These are phyloP conservation scores for Parauchenoglanis punctatus DNA, from an alignment of 2,797 vertebrate genomes.

Conservation along the genomic window DNA sequence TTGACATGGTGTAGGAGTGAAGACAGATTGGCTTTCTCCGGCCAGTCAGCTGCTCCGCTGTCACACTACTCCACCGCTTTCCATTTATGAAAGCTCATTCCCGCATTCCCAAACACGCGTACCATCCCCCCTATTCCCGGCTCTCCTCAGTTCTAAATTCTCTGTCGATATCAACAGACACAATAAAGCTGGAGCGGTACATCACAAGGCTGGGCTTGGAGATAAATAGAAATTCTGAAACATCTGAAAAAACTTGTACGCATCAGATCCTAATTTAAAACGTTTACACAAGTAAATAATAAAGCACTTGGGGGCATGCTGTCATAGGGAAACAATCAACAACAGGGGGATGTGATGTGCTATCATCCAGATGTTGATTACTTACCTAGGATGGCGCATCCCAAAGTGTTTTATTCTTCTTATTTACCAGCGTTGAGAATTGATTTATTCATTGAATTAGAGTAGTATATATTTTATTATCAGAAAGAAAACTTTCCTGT, in stretches of 20 bases:
- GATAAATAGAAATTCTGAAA: not conserved
- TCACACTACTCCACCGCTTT: conserved; percentile 40
- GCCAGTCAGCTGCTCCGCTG: conserved; percentile 54
- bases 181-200: conserved; percentile 80
- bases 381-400: not conserved
- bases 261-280: not conserved
- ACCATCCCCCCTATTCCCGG: not conserved
- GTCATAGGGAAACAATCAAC: not conserved
- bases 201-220: conserved; percentile 78
- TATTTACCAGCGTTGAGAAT: not conserved
- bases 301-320: not conserved
- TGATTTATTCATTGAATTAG: not conserved
- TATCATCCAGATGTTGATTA: not conserved
- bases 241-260: not conserved
- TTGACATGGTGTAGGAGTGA: conserved; percentile 48
- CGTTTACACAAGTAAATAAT: not conserved
- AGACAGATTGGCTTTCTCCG: conserved; percentile 47
- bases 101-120: conserved; percentile 19
- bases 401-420: not conserved
- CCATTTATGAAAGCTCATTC: conserved; percentile 47
- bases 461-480: not conserved
- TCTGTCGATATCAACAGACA: conserved; percentile 79
- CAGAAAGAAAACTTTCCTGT: too few species aligned
- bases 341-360: not conserved
- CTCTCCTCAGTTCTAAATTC: not conserved